Evolutionary conservation across 2,888 invertebrate species (phyloP).

Genomic region (Drosophila planitibia): DNA sequence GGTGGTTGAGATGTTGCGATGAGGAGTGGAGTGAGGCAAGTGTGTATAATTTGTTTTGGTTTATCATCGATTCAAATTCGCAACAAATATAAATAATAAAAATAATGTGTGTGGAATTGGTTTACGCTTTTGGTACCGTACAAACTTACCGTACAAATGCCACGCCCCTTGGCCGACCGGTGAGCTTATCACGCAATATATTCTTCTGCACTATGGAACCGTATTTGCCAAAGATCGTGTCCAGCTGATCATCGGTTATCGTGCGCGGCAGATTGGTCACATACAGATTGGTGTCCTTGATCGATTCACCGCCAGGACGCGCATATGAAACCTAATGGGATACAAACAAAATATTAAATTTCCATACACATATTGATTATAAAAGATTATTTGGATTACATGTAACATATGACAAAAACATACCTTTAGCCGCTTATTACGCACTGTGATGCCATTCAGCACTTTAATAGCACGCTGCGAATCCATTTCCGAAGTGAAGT

Average conservation of each 20-base stretch:
- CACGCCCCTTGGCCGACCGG: slow-evolving; percentile 94
- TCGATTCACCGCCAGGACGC: slow-evolving; percentile 95
- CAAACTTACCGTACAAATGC: slow-evolving; percentile 94
- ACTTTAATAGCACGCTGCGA: slow-evolving; percentile 94
- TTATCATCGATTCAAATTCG: background rate
- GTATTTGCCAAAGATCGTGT: slow-evolving; percentile 94
- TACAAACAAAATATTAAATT: background rate
- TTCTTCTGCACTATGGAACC: slow-evolving; percentile 97
- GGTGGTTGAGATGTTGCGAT: background rate
- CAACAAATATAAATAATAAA: slow-evolving; percentile 1
- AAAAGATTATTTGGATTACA: background rate
- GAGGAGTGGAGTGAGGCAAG: background rate
- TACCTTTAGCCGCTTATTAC: slow-evolving; percentile 96
- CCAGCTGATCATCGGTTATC: slow-evolving; percentile 93
- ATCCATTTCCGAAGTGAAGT: slow-evolving; percentile 94
- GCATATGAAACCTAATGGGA: slow-evolving; percentile 92
- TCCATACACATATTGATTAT: background rate
- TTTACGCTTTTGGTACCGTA: background rate
- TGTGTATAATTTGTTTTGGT: slow-evolving; percentile 4
- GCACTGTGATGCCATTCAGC: slow-evolving; percentile 94
- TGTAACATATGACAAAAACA: slow-evolving; percentile 14
- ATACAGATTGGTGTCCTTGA: slow-evolving; percentile 97
- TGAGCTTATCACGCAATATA: slow-evolving; percentile 94
- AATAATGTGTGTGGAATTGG: background rate
- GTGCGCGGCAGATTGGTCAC: slow-evolving; percentile 96